Evolutionary conservation across 37 sponge, comb jelly and placozoan genomes (phyloP), one percentile per base, ranked within the genome.

Genomic region (Mnemiopsis leidyi): DNA sequence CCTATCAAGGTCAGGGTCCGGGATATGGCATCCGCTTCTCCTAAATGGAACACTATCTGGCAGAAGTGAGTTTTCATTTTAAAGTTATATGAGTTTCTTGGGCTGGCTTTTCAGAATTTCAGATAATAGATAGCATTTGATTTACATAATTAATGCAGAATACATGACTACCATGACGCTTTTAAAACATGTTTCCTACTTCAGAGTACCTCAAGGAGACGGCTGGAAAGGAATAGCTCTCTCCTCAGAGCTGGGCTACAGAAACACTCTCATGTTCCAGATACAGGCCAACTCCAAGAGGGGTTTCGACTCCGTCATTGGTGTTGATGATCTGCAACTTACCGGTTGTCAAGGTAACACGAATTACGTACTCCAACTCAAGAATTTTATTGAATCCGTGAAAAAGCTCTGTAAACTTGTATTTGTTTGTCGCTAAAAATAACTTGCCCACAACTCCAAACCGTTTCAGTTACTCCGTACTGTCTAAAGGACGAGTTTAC

Each of bases 141-240:
- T 67, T 13, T 67, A 67, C 68, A 67, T 67, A 20, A n/a, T n/a
- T n/a, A n/a, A n/a, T n/a, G n/a, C n/a, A n/a, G n/a, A n/a, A n/a
- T n/a, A n/a, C n/a, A n/a, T n/a, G n/a, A n/a, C n/a, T n/a, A n/a
- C n/a, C n/a, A n/a, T n/a, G n/a, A n/a, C n/a, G n/a, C n/a, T n/a
- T n/a, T n/a, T n/a, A n/a, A n/a, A 61, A 9, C 68, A 61, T 61
- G 26, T 71, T 71, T 71, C 3, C 73, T 18, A 23, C 25, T 40
- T 85, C 90, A 85, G 90, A 25, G 24, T 37, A 18, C 90, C 90
- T 3, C 30, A 85, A 40, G 61, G 90, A 16, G 25, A 38, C 61
- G 90, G 90, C 39, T 85, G 90, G 90, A 85, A 85, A 26, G 90
- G 90, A 40, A 40, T 85, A 23, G 90, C 61, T 39, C 90, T 85